phyloP scores from a whole-genome alignment of 1,140 invertebrate genomes.

The Tenebrio molitor region DNA sequence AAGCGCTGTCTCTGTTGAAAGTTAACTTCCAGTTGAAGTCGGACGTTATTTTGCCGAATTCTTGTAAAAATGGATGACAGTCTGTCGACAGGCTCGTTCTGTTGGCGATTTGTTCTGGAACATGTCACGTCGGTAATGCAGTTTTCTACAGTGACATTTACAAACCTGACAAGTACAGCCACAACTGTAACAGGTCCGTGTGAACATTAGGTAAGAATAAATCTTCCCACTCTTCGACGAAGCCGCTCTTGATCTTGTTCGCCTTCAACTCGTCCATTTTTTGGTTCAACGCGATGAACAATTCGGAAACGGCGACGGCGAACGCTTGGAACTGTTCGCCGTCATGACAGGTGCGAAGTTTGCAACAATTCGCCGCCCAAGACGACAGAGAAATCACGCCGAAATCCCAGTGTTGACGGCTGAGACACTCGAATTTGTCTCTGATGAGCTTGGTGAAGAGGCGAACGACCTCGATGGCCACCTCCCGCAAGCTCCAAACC shows the following conservation, averaged over 20 bases:
- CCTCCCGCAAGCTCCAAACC: conserved; percentile 63
- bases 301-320: conserved; percentile 68
- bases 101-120: conserved; percentile 56
- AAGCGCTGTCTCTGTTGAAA: conserved; percentile 55
- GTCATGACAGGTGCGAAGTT: conserved; percentile 51
- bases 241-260: conserved; percentile 65
- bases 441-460: conserved; percentile 63
- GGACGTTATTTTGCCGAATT: conserved; percentile 64
- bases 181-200: conserved; percentile 68
- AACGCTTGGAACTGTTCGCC: conserved; percentile 66
- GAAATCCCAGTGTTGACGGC: conserved; percentile 74
- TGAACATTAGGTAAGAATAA: conserved; percentile 70
- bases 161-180: conserved; percentile 67
- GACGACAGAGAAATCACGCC: conserved; percentile 74
- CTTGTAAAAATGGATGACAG: conserved; percentile 60
- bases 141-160: conserved; percentile 35
- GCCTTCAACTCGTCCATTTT: conserved; percentile 68
- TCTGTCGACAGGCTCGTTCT: conserved; percentile 34
- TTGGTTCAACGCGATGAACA: conserved; percentile 68
- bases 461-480: conserved; percentile 65
- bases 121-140: conserved; percentile 34
- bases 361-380: conserved; percentile 69
- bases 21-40: conserved; percentile 61
- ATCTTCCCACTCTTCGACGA: conserved; percentile 74
- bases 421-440: conserved; percentile 66